Evolutionary conservation across 2,888 invertebrate species (phyloP).

Genomic region (Cryptus viduatorius): DNA sequence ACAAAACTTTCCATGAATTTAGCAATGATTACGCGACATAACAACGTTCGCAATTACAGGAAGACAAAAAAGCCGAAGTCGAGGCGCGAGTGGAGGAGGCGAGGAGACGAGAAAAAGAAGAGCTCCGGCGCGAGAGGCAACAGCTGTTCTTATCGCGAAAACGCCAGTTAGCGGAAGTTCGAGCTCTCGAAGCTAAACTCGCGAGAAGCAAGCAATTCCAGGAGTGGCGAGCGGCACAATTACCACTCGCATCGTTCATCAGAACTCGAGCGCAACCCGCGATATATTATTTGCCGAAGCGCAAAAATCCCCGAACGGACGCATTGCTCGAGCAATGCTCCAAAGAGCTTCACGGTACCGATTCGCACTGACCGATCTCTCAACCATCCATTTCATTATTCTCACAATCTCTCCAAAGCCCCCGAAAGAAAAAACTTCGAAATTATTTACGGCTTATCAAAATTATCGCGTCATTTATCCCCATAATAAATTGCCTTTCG

Average conservation of each 20-base stretch:
- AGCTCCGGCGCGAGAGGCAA: constrained; percentile 92
- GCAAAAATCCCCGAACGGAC: constrained; percentile 86
- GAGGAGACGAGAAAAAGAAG: constrained; percentile 94
- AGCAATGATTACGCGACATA: background rate
- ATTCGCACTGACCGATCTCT: background rate
- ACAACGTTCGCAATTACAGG: constrained; percentile 84
- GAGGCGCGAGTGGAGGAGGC: constrained; percentile 98
- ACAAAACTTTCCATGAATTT: background rate
- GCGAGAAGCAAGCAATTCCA: constrained; percentile 94
- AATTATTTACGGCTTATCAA: no score
- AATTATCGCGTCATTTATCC: no score
- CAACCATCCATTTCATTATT: background rate
- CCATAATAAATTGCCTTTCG: no score
- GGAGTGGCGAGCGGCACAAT: constrained; percentile 93
- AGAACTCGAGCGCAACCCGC: constrained; percentile 94
- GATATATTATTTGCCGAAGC: constrained; percentile 95
- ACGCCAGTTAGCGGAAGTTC: constrained; percentile 95
- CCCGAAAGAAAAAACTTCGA: no score
- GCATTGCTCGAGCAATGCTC: constrained; percentile 79
- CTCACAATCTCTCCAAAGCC: no score
- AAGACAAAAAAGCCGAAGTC: constrained; percentile 93
- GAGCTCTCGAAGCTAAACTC: constrained; percentile 96
- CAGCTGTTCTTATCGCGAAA: constrained; percentile 94
- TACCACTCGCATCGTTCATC: constrained; percentile 92
- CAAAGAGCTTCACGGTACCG: constrained; percentile 81